phyloP scores from a whole-genome alignment of 1,140 invertebrate genomes.

The Drosophila oshimai region DNA sequence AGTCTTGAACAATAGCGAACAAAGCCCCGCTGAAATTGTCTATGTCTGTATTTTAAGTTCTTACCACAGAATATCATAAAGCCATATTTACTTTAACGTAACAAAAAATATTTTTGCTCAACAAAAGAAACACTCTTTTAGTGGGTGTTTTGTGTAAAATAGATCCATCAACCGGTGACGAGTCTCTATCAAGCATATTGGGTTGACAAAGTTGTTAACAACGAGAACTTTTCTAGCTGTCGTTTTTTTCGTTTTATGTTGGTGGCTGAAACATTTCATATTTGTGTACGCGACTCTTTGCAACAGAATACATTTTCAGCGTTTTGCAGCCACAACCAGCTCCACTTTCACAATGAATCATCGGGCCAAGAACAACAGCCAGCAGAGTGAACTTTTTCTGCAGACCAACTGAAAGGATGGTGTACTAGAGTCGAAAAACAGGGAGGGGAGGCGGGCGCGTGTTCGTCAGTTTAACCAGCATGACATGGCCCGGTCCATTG shows the following conservation, averaged over 20 bases:
- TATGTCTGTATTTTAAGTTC: no score
- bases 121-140: not conserved
- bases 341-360: slow-evolving; percentile 73
- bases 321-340: slow-evolving; percentile 48
- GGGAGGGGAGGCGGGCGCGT: slow-evolving; percentile 12
- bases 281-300: slow-evolving; percentile 14
- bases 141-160: slow-evolving; percentile 2
- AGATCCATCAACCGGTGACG: slow-evolving; percentile 49
- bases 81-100: no score
- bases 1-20: no score
- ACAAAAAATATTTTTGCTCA: not conserved
- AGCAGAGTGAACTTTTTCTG: slow-evolving; percentile 29
- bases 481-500: slow-evolving; percentile 82
- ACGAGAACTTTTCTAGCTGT: not conserved
- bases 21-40: no score
- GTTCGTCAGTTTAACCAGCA: slow-evolving; percentile 82
- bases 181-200: slow-evolving; percentile 54
- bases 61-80: not conserved
- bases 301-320: slow-evolving; percentile 41
- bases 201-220: slow-evolving; percentile 55
- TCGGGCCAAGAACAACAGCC: slow-evolving; percentile 56
- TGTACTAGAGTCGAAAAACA: no score
- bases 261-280: slow-evolving; percentile 16
- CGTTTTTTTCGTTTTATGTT: not conserved
- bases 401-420: slow-evolving; percentile 13